Evolutionary conservation across 2,113 vertebrate genomes (phyloP), one percentile per base, ranked within the genome.

Genomic region (Vanacampus margaritifer): DNA sequence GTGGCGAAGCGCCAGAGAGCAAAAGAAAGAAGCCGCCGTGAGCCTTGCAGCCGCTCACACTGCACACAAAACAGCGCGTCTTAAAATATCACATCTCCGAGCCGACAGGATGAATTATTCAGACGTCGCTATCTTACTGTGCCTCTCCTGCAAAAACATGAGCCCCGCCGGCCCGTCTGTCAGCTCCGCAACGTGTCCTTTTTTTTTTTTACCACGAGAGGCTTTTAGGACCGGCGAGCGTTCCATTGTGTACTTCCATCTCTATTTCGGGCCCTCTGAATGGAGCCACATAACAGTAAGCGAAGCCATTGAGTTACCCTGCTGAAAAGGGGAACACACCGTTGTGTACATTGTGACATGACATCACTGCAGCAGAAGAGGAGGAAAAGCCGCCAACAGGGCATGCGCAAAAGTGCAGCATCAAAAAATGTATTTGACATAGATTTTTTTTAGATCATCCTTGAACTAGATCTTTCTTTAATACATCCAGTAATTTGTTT

Each of bases 11-110:
- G 83, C 83, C 82, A 84, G 80, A 67, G 68, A 74, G 79, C 76
- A 80, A 69, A 70, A 78, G 78, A 78, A 82, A 79, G 75, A 68
- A 65, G 74, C 48, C 39, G 64, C 75, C 72, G 59, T 36, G 72
- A 85, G 86, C 72, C 65, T 82, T n/a, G n/a, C n/a, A n/a, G n/a
- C 73, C 77, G 82, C 68, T 75, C 65, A 54, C 48, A 37, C 69
- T 76, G 65, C 72, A 76, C 76, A 76, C 72, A 72, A 70, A 85
- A 87, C 65, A 58, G 76, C 64, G 76, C 71, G 83, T 88, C 79
- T 88, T 88, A 87, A 89, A 88, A 88, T 80, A 89, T 85, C 86
- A 83, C 86, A 87, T 87, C 74, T 87, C 81, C 82, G 84, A 74
- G 88, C 76, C 79, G 60, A 70, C 74, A 75, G 79, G 77, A 86